These are phyloP conservation scores for Agrochola litura DNA, from an alignment of 2,888 invertebrate genomes.

Conservation along the genomic window DNA sequence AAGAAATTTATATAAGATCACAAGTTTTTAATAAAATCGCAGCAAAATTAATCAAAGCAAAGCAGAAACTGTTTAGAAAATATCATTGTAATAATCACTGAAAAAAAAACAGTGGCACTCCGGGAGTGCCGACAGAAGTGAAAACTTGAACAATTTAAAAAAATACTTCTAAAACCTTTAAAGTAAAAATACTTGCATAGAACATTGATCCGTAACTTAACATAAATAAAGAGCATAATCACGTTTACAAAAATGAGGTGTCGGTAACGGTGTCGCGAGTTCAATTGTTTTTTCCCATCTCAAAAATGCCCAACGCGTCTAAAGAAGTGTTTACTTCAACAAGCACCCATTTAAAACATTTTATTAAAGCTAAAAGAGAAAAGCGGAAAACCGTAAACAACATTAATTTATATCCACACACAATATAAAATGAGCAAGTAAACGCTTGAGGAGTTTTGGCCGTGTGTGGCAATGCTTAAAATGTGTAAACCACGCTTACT, in stretches of 20 bases:
- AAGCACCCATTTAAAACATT: conserved; percentile 30
- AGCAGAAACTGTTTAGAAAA: not conserved
- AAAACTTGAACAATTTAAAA: no score
- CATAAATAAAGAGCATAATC: no score
- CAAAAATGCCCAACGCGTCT: no score
- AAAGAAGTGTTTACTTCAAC: not conserved
- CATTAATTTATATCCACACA: conserved; percentile 60
- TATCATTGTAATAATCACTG: not conserved
- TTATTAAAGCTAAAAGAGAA: conserved; percentile 29
- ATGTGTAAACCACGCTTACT: conserved; percentile 69
- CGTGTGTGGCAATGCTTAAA: conserved; percentile 63
- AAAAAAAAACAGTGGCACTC: not conserved
- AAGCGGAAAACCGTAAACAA: conserved; percentile 54
- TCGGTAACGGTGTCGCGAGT: no score
- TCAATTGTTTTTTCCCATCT: no score
- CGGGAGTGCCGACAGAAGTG: no score
- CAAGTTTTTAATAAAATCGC: not conserved
- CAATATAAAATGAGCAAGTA: conserved; percentile 59
- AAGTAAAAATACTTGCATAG: no score
- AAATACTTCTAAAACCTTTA: no score
- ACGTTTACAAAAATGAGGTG: no score
- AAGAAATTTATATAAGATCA: not conserved
- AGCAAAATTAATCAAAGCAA: not conserved
- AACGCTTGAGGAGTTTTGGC: conserved; percentile 56
- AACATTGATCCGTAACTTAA: no score